phyloP scores from a whole-genome alignment of 2,888 invertebrate genomes.

The Osmoderma eremita region DNA sequence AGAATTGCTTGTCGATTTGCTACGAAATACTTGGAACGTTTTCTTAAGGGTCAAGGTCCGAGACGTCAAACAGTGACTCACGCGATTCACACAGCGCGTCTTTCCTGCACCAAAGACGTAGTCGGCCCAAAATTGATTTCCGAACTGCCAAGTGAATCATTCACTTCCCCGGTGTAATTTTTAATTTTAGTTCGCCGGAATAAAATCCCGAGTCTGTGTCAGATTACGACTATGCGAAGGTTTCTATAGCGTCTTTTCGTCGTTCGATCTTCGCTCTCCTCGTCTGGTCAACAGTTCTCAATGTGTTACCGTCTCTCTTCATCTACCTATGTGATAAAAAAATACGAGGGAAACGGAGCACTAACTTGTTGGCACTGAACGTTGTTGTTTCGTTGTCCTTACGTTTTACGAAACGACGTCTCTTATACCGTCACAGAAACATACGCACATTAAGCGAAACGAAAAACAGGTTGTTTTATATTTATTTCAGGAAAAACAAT shows the following conservation, averaged over 20 bases:
- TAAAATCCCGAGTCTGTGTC: slow-evolving; percentile 35
- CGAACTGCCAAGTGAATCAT: slow-evolving; percentile 38
- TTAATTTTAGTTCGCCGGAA: slow-evolving; percentile 34
- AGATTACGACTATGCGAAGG: slow-evolving; percentile 33
- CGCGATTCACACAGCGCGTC: slow-evolving; percentile 20
- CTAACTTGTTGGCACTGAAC: slow-evolving; percentile 31
- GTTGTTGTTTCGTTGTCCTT: slow-evolving; percentile 34
- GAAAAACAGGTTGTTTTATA: slow-evolving; percentile 33
- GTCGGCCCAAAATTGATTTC: slow-evolving; percentile 32
- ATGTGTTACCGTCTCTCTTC: slow-evolving; percentile 14
- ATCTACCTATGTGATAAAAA: slow-evolving; percentile 16
- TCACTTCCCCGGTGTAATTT: slow-evolving; percentile 34
- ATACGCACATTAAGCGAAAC: slow-evolving; percentile 23
- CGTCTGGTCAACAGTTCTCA: slow-evolving; percentile 4
- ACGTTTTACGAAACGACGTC: slow-evolving; percentile 19
- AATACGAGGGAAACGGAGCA: slow-evolving; percentile 26
- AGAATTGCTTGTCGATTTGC: not conserved
- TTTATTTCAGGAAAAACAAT: slow-evolving; percentile 29
- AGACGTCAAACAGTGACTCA: slow-evolving; percentile 19
- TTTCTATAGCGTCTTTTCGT: slow-evolving; percentile 27
- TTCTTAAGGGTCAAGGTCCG: slow-evolving; percentile 33
- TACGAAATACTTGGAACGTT: slow-evolving; percentile 36
- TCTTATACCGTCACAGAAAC: slow-evolving; percentile 26
- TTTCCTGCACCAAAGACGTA: slow-evolving; percentile 22
- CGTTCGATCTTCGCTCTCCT: slow-evolving; percentile 6